phyloP scores from a whole-genome alignment of 2,888 invertebrate genomes.

The Anarsia innoxiella region DNA sequence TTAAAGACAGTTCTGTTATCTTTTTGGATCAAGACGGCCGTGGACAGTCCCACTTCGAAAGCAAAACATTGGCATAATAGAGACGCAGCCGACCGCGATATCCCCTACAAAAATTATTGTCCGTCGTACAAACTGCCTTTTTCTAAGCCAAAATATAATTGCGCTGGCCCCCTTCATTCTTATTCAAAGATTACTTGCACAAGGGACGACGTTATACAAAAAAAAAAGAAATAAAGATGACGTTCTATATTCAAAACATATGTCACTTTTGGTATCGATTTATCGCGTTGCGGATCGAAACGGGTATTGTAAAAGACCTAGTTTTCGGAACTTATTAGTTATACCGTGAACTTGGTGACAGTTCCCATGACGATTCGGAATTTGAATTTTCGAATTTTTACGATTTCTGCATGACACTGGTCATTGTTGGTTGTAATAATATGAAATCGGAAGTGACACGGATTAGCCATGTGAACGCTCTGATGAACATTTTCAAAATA shows the following conservation, averaged over 20 bases:
- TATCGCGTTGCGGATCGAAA: constrained; percentile 53
- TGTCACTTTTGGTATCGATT: constrained; percentile 67
- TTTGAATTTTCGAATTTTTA: constrained; percentile 51
- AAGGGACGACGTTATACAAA: constrained; percentile 27
- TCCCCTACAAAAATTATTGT: constrained; percentile 49
- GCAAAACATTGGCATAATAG: constrained; percentile 44
- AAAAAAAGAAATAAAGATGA: constrained; percentile 50
- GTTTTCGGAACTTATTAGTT: constrained; percentile 55
- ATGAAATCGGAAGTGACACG: constrained; percentile 49
- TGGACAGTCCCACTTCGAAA: constrained; percentile 38
- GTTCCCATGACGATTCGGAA: constrained; percentile 71
- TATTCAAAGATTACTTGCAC: constrained; percentile 29
- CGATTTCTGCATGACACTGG: constrained; percentile 47
- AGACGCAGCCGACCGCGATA: constrained; percentile 57
- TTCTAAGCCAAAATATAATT: constrained; percentile 62
- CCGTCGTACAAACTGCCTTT: constrained; percentile 38
- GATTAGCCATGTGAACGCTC: constrained; percentile 56
- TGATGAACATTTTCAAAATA: constrained; percentile 29
- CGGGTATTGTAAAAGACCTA: constrained; percentile 34
- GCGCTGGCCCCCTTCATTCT: constrained; percentile 55
- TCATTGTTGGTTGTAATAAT: constrained; percentile 47
- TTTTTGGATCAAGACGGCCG: constrained; percentile 23
- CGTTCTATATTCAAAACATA: constrained; percentile 68
- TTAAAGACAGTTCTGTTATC: no score
- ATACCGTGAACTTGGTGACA: constrained; percentile 57